Evolutionary conservation across 2,888 invertebrate genomes (phyloP).

Genomic region (Agrotis exclamationis): DNA sequence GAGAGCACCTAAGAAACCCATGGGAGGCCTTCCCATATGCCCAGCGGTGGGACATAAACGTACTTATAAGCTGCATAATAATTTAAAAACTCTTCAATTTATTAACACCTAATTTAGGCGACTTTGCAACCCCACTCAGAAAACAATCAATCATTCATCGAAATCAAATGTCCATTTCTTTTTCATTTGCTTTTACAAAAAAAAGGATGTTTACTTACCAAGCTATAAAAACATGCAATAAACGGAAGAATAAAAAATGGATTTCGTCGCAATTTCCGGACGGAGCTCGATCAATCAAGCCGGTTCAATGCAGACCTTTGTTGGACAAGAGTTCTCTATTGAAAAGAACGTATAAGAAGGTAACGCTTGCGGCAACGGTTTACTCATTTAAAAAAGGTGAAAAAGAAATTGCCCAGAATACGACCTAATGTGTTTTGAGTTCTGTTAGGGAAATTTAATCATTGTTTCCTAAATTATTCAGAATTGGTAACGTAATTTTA

Average conservation of each 20-base stretch:
- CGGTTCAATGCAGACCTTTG: conserved; percentile 40
- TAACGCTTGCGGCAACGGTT: conserved; percentile 29
- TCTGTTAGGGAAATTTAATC: no score
- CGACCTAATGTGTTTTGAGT: not conserved
- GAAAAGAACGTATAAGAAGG: conserved; percentile 37
- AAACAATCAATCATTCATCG: not conserved
- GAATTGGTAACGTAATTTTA: no score
- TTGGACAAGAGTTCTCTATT: conserved; percentile 47
- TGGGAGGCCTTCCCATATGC: no score
- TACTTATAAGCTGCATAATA: no score
- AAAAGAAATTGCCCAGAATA: not conserved
- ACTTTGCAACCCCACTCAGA: not conserved
- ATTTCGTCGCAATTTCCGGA: conserved; percentile 48
- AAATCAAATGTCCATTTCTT: conserved; percentile 26
- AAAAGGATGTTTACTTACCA: conserved; percentile 32
- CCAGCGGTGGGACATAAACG: no score
- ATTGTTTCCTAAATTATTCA: no score
- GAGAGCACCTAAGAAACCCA: no score
- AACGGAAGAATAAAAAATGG: conserved; percentile 50
- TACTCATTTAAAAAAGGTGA: conserved; percentile 15
- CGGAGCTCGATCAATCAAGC: conserved; percentile 44
- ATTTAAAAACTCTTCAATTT: no score
- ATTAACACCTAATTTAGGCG: not conserved
- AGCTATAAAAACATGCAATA: conserved; percentile 49
- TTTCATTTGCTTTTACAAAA: conserved; percentile 34